Conservation (phyloP, 2,797 vertebrate species). For the Crocidura indochinensis region DNA sequence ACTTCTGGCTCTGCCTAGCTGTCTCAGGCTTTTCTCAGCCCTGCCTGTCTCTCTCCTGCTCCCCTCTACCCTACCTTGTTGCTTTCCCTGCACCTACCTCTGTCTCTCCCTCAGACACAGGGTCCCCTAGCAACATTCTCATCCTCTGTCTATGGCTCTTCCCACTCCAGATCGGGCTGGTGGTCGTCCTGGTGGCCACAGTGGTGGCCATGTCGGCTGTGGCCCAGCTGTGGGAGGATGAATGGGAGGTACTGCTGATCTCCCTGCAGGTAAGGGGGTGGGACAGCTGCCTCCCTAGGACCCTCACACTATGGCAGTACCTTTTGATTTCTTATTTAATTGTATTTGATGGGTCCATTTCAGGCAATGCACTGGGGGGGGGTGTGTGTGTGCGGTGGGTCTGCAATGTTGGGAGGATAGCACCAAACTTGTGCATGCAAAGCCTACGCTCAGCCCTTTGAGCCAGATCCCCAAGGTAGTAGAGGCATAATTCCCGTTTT, state of each 20-base stretch:
- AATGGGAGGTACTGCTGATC: constrained; percentile 96
- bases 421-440: too few species aligned
- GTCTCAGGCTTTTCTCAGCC: background rate
- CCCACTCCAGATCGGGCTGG: constrained; percentile 93
- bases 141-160: constrained; percentile 11
- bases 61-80: background rate
- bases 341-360: too few species aligned
- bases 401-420: too few species aligned
- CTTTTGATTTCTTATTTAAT: too few species aligned
- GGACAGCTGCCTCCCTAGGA: background rate
- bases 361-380: too few species aligned
- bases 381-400: too few species aligned
- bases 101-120: background rate
- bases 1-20: too few species aligned
- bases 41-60: rapidly evolving
- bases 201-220: constrained; percentile 94
- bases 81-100: background rate
- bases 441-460: too few species aligned
- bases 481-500: background rate
- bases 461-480: too few species aligned
- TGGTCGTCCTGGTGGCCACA: constrained; percentile 92
- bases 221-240: constrained; percentile 95
- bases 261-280: constrained; percentile 93
- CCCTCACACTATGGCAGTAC: background rate
- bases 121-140: background rate